Percentiles rank a stretch among this genome's conserved stretches.
Conservation (phyloP, 2,797 vertebrate genomes). For the Propithecus perrieri region DNA sequence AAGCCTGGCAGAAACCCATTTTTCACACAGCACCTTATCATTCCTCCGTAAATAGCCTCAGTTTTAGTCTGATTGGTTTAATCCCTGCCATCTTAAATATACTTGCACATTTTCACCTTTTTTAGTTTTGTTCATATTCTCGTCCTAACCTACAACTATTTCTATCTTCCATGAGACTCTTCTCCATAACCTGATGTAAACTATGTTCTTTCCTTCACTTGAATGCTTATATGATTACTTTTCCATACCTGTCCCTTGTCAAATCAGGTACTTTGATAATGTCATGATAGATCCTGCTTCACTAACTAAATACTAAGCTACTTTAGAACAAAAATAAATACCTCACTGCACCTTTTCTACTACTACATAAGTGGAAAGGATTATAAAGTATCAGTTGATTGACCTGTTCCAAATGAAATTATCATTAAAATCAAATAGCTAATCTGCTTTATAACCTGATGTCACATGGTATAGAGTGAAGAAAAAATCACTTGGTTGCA, state of each 20-base stretch:
- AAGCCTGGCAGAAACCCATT: not conserved
- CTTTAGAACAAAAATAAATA: not conserved
- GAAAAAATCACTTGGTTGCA: not conserved
- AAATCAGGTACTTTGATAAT: not conserved
- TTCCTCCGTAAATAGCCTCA: not conserved
- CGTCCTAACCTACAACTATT: not conserved
- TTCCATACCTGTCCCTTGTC: not conserved
- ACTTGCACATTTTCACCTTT: not conserved
- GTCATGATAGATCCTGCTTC: not conserved
- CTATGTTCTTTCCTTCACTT: not conserved
- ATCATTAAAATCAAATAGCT: not conserved
- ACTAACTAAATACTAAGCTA: not conserved
- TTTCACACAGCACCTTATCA: not conserved
- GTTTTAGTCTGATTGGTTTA: not conserved
- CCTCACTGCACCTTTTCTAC: not conserved
- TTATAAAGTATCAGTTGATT: not conserved
- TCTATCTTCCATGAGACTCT: not conserved
- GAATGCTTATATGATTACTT: not conserved
- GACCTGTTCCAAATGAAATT: not conserved
- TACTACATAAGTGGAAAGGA: not conserved
- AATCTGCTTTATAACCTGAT: not conserved
- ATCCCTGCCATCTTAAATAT: not conserved
- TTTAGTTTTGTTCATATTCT: not conserved
- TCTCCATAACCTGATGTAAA: not conserved
- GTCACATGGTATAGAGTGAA: not conserved